Evolutionary conservation across 1,140 invertebrate species (phyloP), one percentile per base, ranked within the genome.

Genomic region (Heterodera schachtii): DNA sequence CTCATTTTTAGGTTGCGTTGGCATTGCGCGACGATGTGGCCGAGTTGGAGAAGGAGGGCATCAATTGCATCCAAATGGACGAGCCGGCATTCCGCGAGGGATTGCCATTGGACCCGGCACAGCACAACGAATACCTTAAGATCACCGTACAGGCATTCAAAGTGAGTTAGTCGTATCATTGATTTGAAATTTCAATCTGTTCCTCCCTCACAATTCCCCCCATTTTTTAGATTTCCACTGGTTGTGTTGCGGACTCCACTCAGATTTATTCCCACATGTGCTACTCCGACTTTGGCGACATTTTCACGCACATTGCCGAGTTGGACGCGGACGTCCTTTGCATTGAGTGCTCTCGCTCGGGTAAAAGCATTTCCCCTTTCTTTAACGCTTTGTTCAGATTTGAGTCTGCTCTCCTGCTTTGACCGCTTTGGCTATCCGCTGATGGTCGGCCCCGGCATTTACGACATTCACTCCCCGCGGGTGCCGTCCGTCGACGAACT

Each of bases 181-280:
- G 6, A 11, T n/a, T 60, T 21, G n/a, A 75, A 75, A 75, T 21
- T 75, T 31, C n/a, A 69, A 8, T 69, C 67, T 16, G 67, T 69
- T 8, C 49, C 49, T 8, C 11, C 49, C 11, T 8, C 49, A 11
- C 6, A 11, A 8, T 6, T 52, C 49, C 49, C 49, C 49, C 57
- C 44, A 16, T 73, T 19, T 52, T 19, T 73, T 46, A 82, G 69
- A 82, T 82, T 19, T 70, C 80, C 43, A 82, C 81, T n/a, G 52
- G 80, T 47, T 52, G 76, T 46, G 81, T 82, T 9, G 64, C 49
- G 19, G 81, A 82, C 69, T 71, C 73, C 9, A 82, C 81, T 52
- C 81, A 82, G 44, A 82, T 82, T 71, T 81, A 82, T 43, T 71
- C 81, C 8, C 81, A 82, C 81, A 82, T 82, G 81, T 82, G 81